Conservation (phyloP, 23 tunicate genomes). For the Trididemnum nubilum region DNA sequence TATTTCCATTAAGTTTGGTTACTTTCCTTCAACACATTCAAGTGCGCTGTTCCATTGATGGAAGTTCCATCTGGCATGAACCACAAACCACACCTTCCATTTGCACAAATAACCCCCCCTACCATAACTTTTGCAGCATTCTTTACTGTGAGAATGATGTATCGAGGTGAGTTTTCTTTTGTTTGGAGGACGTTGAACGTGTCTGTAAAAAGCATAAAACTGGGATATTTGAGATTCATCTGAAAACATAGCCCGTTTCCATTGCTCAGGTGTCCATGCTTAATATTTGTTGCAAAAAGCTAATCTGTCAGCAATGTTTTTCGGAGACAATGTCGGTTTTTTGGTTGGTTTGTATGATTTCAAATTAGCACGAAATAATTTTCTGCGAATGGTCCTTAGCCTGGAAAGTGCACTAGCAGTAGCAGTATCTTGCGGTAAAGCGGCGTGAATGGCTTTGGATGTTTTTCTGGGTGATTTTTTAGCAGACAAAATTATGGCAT, state of each 20-base stretch:
- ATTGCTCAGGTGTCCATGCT: slow-evolving; percentile 19
- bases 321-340: slow-evolving; percentile 3
- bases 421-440: slow-evolving; percentile 1
- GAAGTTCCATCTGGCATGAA: too few species aligned
- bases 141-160: neutral
- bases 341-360: neutral
- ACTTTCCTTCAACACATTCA: neutral
- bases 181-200: neutral
- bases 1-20: neutral
- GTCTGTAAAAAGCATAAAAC: neutral
- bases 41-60: neutral
- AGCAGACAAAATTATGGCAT: too few species aligned
- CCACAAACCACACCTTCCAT: too few species aligned
- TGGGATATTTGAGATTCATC: slow-evolving; percentile 20
- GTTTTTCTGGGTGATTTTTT: slow-evolving; percentile 2
- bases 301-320: too few species aligned
- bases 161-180: slow-evolving; percentile 3
- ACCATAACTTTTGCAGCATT: too few species aligned
- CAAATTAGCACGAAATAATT: too few species aligned
- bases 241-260: slow-evolving; percentile 22
- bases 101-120: too few species aligned
- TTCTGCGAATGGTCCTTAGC: neutral
- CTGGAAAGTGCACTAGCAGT: slow-evolving; percentile 5
- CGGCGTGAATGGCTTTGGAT: neutral
- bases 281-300: too few species aligned